Evolutionary conservation across 1,140 invertebrate genomes (phyloP), one percentile per base, ranked within the genome.

Genomic region (Oncopeltus fasciatus): DNA sequence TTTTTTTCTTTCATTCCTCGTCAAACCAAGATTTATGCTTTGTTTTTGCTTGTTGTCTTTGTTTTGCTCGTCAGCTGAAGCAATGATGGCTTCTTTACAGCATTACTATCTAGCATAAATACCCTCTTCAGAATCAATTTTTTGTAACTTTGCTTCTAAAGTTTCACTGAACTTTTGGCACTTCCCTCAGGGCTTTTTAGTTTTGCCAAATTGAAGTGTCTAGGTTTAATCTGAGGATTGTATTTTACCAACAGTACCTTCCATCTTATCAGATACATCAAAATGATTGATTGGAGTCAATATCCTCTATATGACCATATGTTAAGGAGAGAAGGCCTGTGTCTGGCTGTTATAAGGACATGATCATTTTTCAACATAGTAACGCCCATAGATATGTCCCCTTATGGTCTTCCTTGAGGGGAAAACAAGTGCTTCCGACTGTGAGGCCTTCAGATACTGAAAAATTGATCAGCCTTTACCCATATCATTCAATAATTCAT

Each of bases 361-460:
- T 49, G 46, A 49, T 49, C 46, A 49, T 9, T 49, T 49, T 49
- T 5, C 16, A n/a, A 18, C 16, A n/a, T 49, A 21, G 46, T 49
- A 9, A 49, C 46, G 8, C 18, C 46, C 16, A 49, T 49, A 9
- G 16, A 63, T 65, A 68, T 38, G 64, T 67, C 21, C 43, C 61
- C 56, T 67, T 67, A 57, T 69, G 64, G 44, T 68, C 67, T 27
- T 66, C 53, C 58, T 65, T 67, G 56, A 68, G 64, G 8, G 58
- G 61, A n/a, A 68, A 69, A 20, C 47, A 21, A 38, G 65, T 69
- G 44, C 47, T 60, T 44, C 21, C 44, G 29, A 64, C 51, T 53
- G 28, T n/a, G 14, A 64, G 14, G 24, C 29, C 31, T 27, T 31
- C 38, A 24, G 59, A n/a, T 38, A 38, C 31, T 21, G 63, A 47